Evolutionary conservation across 2,888 invertebrate genomes (phyloP).

Genomic region (Athalia circularis): DNA sequence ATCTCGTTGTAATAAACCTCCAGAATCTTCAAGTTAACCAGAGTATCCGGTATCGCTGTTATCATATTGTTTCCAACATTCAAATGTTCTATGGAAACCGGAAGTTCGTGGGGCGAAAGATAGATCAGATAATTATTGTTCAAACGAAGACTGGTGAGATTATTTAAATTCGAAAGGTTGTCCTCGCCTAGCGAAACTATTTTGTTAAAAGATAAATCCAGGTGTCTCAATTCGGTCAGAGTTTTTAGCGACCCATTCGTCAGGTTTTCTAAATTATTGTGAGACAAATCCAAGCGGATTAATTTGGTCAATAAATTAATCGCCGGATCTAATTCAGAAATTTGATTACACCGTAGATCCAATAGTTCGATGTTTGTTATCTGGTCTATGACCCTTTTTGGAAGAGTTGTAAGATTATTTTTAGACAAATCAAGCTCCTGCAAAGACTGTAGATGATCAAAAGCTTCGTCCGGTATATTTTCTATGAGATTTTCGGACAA

Average conservation of each 20-base stretch:
- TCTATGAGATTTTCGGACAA: constrained; percentile 76
- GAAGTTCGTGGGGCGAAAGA: constrained; percentile 56
- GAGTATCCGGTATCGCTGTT: constrained; percentile 51
- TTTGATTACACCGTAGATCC: constrained; percentile 76
- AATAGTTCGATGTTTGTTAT: constrained; percentile 73
- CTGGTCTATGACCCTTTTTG: constrained; percentile 72
- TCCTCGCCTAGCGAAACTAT: constrained; percentile 54
- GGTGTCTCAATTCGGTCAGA: constrained; percentile 72
- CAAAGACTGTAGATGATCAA: constrained; percentile 65
- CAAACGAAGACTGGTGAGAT: constrained; percentile 55
- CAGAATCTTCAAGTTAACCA: constrained; percentile 54
- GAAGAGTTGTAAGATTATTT: constrained; percentile 74
- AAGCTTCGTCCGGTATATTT: constrained; percentile 73
- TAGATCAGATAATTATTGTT: constrained; percentile 61
- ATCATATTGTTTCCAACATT: constrained; percentile 60
- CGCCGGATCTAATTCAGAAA: constrained; percentile 68
- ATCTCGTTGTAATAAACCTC: constrained; percentile 62
- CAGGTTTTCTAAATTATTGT: constrained; percentile 72
- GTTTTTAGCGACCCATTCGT: constrained; percentile 72
- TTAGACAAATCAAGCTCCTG: constrained; percentile 75
- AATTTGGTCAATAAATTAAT: constrained; percentile 64
- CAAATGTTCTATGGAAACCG: constrained; percentile 58
- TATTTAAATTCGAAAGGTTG: constrained; percentile 50
- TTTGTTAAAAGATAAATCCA: constrained; percentile 65
- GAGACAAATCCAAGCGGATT: constrained; percentile 62